Conservation (phyloP, 2,888 invertebrate species). For the Eupsilia transversa region DNA sequence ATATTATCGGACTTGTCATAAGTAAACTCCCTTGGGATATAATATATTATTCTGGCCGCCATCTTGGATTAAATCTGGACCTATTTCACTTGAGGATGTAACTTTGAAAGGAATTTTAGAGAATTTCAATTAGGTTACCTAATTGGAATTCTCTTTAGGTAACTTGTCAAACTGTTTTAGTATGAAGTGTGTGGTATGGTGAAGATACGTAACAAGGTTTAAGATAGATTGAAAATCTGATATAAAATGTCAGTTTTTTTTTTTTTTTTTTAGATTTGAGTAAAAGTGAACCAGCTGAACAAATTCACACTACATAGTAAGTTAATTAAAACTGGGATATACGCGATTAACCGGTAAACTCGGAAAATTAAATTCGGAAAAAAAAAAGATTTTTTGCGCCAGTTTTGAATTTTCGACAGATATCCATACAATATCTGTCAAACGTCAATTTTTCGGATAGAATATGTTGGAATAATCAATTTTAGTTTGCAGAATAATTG, state of each 20-base stretch:
- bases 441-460: too few relatives aligned
- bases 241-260: too few relatives aligned
- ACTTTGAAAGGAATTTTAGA: conserved; percentile 30
- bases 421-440: background rate
- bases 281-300: background rate
- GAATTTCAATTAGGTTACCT: background rate
- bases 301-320: background rate
- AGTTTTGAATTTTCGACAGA: background rate
- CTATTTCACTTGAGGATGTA: conserved; percentile 8
- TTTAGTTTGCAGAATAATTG: too few relatives aligned
- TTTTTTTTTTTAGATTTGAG: too few relatives aligned
- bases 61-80: conserved; percentile 33
- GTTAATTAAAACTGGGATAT: background rate
- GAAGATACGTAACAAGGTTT: background rate
- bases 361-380: background rate
- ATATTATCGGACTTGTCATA: conserved; percentile 24
- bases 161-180: conserved; percentile 4
- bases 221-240: background rate
- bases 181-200: background rate
- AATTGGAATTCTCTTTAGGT: conserved; percentile 15
- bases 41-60: conserved; percentile 22
- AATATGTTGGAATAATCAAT: background rate
- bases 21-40: conserved; percentile 1
- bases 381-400: background rate
- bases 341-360: too few relatives aligned